Percentiles rank a stretch among this genome's conserved stretches.
Conservation (phyloP, 2,797 vertebrate genomes). For the Tamandua tetradactyla region DNA sequence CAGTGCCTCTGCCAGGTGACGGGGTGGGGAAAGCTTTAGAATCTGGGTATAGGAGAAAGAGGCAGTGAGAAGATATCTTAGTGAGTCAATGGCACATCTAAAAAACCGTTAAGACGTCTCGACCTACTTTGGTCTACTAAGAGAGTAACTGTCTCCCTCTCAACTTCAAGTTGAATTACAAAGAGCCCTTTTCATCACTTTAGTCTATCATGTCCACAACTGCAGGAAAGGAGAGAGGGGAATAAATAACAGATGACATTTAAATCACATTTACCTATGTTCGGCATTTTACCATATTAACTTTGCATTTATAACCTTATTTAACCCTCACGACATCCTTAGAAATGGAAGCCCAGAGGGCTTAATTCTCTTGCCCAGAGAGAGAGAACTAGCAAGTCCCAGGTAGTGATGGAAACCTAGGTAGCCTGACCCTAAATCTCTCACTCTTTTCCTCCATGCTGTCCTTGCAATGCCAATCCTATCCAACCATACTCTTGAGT, state of each 20-base stretch:
- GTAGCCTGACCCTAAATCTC: not conserved
- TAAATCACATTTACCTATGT: not conserved
- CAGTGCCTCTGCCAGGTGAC: not conserved
- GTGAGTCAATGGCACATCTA: not conserved
- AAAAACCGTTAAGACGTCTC: not conserved
- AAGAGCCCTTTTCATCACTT: not conserved
- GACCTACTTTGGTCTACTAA: not conserved
- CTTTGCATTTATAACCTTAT: not conserved
- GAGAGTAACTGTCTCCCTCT: not conserved
- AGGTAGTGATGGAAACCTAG: not conserved
- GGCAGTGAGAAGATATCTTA: too few relatives aligned
- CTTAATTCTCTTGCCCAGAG: not conserved
- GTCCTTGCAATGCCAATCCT: not conserved
- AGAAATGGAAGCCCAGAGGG: not conserved
- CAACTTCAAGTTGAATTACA: not conserved
- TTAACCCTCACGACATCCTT: constrained; percentile 5
- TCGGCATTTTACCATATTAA: not conserved
- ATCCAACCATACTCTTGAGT: not conserved
- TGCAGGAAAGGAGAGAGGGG: not conserved
- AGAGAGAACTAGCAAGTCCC: not conserved
- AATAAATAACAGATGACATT: not conserved
- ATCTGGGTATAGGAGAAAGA: not conserved
- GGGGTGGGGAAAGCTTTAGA: not conserved
- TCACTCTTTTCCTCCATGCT: not conserved
- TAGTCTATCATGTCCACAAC: not conserved